Conservation (phyloP, 2,113 vertebrate species). For the Notiomystis cincta region DNA sequence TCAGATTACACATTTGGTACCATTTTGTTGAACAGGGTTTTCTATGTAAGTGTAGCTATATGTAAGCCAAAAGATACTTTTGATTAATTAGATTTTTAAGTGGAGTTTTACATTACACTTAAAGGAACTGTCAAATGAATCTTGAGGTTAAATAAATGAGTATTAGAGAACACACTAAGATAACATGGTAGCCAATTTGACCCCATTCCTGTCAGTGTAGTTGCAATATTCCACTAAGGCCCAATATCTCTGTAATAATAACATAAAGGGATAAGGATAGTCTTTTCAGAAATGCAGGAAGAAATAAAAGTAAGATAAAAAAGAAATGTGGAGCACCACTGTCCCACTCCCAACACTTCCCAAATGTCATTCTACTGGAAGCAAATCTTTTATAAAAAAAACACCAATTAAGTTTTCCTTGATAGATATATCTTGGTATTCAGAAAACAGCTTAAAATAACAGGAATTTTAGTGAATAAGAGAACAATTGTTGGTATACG, state of each 20-base stretch:
- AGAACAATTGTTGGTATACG: not conserved
- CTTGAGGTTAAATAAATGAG: not conserved
- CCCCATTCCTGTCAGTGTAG: no score
- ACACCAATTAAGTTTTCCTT: not conserved
- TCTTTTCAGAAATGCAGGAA: not conserved
- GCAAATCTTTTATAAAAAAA: not conserved
- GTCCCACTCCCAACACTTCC: accelerated
- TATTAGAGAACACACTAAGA: not conserved
- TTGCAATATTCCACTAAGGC: not conserved
- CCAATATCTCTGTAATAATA: not conserved
- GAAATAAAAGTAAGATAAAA: not conserved
- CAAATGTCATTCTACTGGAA: not conserved
- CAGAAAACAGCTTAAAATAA: not conserved
- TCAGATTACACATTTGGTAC: not conserved
- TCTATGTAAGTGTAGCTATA: not conserved
- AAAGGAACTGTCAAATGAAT: not conserved
- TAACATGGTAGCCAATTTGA: not conserved
- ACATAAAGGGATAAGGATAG: not conserved
- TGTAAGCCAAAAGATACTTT: not conserved
- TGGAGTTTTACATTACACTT: not conserved
- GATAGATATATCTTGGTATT: not conserved
- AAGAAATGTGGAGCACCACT: not conserved
- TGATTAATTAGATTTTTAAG: not conserved
- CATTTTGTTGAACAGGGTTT: not conserved
- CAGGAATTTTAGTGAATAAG: not conserved